A percentile compares a stretch with the other conserved stretches of the same genome.
phyloP scores from a whole-genome alignment of 1,140 invertebrate species.

The Neuroterus valhalla region DNA sequence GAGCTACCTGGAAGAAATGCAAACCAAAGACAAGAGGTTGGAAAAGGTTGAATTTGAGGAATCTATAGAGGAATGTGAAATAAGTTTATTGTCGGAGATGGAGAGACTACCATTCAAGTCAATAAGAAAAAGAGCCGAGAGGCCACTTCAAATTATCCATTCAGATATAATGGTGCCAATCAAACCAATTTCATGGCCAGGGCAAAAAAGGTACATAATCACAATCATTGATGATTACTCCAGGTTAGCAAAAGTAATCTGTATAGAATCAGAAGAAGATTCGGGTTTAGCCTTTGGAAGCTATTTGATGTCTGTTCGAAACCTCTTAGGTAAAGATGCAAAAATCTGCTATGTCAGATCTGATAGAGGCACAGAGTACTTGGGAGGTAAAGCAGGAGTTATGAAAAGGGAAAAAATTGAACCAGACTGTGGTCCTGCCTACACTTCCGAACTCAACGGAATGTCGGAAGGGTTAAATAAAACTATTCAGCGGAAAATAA shows the following conservation, averaged over 20 bases:
- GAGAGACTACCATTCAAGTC: conserved; percentile 19
- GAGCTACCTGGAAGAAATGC: too few relatives aligned
- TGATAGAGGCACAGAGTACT: too few relatives aligned
- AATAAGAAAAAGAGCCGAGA: too few relatives aligned
- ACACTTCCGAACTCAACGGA: conserved; percentile 57
- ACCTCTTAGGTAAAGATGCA: conserved; percentile 25
- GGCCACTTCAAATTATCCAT: too few relatives aligned
- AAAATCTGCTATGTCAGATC: too few relatives aligned
- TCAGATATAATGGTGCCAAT: too few relatives aligned
- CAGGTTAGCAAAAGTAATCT: too few relatives aligned
- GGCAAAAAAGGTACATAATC: conserved; percentile 36
- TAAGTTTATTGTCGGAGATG: conserved; percentile 44
- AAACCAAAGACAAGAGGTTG: too few relatives aligned
- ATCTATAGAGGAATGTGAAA: neutral
- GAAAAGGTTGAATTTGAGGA: too few relatives aligned
- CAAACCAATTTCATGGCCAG: too few relatives aligned
- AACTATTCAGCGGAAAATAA: too few relatives aligned
- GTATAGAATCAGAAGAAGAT: too few relatives aligned
- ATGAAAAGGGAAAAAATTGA: conserved; percentile 41
- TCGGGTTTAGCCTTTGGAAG: neutral
- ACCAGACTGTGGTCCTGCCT: conserved; percentile 32
- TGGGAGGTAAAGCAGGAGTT: conserved; percentile 34
- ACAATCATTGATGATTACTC: conserved; percentile 33
- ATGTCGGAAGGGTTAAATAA: conserved; percentile 51
- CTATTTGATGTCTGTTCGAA: conserved; percentile 37